phyloP scores from a whole-genome alignment of 2,888 invertebrate species.

The Griposia aprilina region DNA sequence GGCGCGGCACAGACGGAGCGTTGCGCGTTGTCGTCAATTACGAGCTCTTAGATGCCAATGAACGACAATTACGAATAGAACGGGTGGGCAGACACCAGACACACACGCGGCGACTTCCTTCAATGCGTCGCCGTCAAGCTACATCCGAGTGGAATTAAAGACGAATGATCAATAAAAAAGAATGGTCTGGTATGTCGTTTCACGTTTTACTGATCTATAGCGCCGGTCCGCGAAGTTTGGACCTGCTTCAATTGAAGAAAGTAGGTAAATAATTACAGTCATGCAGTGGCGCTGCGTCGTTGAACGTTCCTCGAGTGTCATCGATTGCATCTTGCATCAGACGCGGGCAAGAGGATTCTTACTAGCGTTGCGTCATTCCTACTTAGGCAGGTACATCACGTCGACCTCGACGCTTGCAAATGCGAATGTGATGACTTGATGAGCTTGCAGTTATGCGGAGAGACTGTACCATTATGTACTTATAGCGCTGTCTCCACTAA shows the following conservation, averaged over 20 bases:
- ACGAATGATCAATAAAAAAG: slow-evolving; percentile 18
- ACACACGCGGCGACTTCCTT: slow-evolving; percentile 39
- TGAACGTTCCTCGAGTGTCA: not conserved
- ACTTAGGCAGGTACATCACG: not conserved
- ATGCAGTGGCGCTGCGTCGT: not conserved
- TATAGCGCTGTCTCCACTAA: not conserved
- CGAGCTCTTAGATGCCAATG: slow-evolving; percentile 72
- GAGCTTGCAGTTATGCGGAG: slow-evolving; percentile 15
- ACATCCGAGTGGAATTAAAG: slow-evolving; percentile 11
- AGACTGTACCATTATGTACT: not conserved
- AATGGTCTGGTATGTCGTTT: not conserved
- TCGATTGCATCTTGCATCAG: slow-evolving; percentile 1
- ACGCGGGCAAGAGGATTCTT: not conserved
- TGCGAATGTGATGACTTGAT: slow-evolving; percentile 36
- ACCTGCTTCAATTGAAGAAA: not conserved
- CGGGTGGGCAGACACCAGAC: slow-evolving; percentile 38
- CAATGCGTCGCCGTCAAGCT: slow-evolving; percentile 15
- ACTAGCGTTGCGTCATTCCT: slow-evolving; percentile 3
- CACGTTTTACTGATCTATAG: not conserved
- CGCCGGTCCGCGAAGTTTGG: not conserved
- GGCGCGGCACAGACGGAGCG: slow-evolving; percentile 40
- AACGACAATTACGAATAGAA: slow-evolving; percentile 71
- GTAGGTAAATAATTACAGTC: not conserved
- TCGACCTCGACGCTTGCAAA: slow-evolving; percentile 7
- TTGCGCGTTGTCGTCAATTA: slow-evolving; percentile 72